These are phyloP conservation scores for Crioceris asparagi DNA, from an alignment of 2,888 invertebrate genomes.

Conservation along the genomic window DNA sequence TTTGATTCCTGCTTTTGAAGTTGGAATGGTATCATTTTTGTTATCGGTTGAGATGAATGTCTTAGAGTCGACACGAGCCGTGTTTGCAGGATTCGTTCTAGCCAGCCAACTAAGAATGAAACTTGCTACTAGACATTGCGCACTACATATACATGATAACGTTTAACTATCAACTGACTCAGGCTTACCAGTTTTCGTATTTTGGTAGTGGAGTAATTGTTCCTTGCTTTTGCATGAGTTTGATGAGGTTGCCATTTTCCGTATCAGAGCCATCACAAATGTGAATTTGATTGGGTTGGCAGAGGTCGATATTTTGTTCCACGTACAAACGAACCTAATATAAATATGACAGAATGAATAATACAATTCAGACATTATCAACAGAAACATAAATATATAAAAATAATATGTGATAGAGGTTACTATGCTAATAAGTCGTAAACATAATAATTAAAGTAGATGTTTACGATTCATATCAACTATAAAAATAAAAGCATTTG, in stretches of 20 bases:
- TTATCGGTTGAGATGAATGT: conserved; percentile 87
- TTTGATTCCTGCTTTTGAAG: conserved; percentile 64
- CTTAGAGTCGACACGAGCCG: conserved; percentile 92
- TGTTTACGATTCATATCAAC: no score
- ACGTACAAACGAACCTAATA: conserved; percentile 35
- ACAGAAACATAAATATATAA: no score
- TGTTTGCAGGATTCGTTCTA: conserved; percentile 93
- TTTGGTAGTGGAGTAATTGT: conserved; percentile 73
- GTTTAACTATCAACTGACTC: not conserved
- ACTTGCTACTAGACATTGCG: not conserved
- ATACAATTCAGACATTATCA: no score
- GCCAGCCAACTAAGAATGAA: conserved; percentile 78
- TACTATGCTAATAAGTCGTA: no score
- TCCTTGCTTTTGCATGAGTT: conserved; percentile 65
- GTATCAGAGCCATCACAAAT: conserved; percentile 86
- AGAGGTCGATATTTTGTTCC: conserved; percentile 68
- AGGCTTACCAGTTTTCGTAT: conserved; percentile 79
- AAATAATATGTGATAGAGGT: no score
- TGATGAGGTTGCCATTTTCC: conserved; percentile 68
- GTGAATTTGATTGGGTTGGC: conserved; percentile 80
- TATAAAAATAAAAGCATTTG: no score
- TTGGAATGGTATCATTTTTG: conserved; percentile 73
- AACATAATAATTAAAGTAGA: no score
- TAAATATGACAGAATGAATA: no score
- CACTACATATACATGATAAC: not conserved